Percentiles rank a stretch among this genome's conserved stretches.
Conservation (phyloP, 2,888 invertebrate species). For the Amorpha juglandis region DNA sequence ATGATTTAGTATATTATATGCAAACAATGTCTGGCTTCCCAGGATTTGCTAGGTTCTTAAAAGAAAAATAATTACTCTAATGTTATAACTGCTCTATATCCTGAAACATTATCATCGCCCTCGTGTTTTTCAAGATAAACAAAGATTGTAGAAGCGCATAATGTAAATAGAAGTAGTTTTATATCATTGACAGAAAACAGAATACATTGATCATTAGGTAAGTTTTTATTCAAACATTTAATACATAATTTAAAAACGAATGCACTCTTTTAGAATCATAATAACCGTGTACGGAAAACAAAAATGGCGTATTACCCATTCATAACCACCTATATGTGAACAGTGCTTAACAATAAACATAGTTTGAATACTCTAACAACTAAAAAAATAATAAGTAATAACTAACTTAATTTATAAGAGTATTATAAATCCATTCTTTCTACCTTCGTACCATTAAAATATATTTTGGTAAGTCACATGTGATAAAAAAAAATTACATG, state of each 20-base stretch:
- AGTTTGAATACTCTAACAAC: constrained; percentile 24
- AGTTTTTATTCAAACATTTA: neutral
- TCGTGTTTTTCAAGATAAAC: too few species aligned
- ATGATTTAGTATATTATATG: too few species aligned
- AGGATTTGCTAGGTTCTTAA: too few species aligned
- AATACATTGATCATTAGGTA: neutral
- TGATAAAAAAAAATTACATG: neutral
- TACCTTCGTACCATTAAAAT: constrained; percentile 36
- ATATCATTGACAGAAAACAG: neutral
- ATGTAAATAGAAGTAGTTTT: too few species aligned
- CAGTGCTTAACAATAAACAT: constrained; percentile 33
- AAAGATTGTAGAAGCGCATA: too few species aligned
- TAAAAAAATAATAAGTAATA: constrained; percentile 19
- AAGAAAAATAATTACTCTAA: too few species aligned
- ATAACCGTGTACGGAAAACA: neutral
- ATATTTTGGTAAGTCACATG: neutral
- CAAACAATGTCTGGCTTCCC: too few species aligned
- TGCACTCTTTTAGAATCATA: neutral
- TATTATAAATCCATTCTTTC: constrained; percentile 48
- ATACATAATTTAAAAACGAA: neutral
- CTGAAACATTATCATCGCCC: too few species aligned
- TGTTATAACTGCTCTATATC: too few species aligned
- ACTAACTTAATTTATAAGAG: constrained; percentile 48
- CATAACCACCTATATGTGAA: constrained; percentile 30
- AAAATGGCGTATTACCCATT: neutral